Evolutionary conservation across 2,113 vertebrate genomes (phyloP).

Genomic region (Echinops telfairi): DNA sequence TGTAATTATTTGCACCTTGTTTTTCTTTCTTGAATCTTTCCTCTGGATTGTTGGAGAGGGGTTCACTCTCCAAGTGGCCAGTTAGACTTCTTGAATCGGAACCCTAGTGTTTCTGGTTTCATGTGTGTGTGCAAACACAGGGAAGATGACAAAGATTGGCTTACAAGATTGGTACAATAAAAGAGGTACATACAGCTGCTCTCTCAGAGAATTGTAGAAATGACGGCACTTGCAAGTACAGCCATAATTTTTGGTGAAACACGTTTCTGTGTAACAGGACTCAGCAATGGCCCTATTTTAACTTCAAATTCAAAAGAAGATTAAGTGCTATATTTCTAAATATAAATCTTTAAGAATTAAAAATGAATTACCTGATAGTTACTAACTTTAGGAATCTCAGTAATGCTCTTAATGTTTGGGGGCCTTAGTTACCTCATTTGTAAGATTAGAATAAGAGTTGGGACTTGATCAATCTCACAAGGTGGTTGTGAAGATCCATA

Average conservation of each 20-base stretch:
- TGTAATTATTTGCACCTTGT: too few relatives aligned
- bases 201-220: neutral
- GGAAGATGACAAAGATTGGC: neutral
- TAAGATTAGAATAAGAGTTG: neutral
- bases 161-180: neutral
- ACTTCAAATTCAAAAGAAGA: neutral
- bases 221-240: neutral
- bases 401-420: neutral
- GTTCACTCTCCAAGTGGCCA: too few relatives aligned
- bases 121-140: too few relatives aligned
- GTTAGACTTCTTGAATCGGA: too few relatives aligned
- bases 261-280: neutral
- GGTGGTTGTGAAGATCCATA: neutral
- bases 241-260: neutral
- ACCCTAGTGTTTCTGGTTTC: too few relatives aligned
- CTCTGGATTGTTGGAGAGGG: too few relatives aligned
- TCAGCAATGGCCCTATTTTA: neutral
- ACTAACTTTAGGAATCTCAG: neutral
- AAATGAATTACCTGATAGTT: neutral
- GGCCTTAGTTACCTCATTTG: neutral
- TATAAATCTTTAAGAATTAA: constrained; percentile 2
- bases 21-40: too few relatives aligned
- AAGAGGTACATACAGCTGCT: neutral
- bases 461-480: neutral
- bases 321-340: neutral